Percentiles rank a stretch among this genome's conserved stretches.
These are phyloP conservation scores for Drosophila lowei DNA, from an alignment of 1,140 invertebrate genomes.

Conservation along the genomic window DNA sequence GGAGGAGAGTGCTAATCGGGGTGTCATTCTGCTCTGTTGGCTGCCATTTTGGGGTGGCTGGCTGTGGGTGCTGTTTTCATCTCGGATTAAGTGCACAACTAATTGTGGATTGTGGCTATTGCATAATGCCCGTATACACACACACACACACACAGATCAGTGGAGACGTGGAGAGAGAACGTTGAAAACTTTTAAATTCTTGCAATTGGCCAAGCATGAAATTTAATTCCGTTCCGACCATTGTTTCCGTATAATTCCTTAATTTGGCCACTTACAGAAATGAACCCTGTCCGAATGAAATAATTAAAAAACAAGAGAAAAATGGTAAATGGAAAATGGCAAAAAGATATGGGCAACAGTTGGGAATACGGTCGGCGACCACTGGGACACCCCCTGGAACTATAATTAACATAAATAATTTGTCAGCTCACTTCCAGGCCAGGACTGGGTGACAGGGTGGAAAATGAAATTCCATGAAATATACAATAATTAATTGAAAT, in stretches of 20 bases:
- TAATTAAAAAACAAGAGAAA: too few relatives aligned
- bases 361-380: too few relatives aligned
- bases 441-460: too few relatives aligned
- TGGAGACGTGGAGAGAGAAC: constrained; percentile 47
- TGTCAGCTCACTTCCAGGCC: too few relatives aligned
- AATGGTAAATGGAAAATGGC: too few relatives aligned
- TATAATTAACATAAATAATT: too few relatives aligned
- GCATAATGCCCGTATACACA: constrained; percentile 26
- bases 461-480: too few relatives aligned
- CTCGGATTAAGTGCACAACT: constrained; percentile 56
- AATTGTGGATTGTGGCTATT: constrained; percentile 49
- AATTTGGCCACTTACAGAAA: constrained; percentile 9
- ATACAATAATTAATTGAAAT: too few relatives aligned
- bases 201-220: constrained; percentile 48
- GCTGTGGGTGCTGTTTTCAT: constrained; percentile 13
- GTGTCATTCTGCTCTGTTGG: constrained; percentile 34
- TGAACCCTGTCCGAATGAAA: too few relatives aligned
- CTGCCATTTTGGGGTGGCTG: not conserved
- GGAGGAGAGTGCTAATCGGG: constrained; percentile 16
- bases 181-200: constrained; percentile 53
- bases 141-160: not conserved
- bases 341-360: too few relatives aligned
- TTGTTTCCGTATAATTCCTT: constrained; percentile 18
- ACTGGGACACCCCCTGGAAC: too few relatives aligned
- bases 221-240: constrained; percentile 37